Base-by-base conservation (phyloP, 2,113 vertebrate genomes). In the Acanthisitta chloris region DNA sequence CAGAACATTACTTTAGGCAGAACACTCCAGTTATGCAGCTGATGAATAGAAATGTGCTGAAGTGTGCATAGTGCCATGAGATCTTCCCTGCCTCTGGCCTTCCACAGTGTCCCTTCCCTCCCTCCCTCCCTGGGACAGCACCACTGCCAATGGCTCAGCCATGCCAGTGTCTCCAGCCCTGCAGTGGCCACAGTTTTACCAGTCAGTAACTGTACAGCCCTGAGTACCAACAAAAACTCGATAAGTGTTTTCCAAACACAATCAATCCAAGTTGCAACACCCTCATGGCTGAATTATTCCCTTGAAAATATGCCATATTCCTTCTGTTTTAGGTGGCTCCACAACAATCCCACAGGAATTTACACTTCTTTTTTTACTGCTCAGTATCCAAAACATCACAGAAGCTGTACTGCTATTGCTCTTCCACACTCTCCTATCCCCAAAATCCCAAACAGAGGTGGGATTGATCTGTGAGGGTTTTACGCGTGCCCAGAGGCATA, bases 51-150 rank as follows among this genome's bases (percentile, higher is more conserved):
- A 72, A 38, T 0, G 0, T 3, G 8, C 10, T 4, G 8, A 10
- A 19, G 29, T 0, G 0, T 9, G 14, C 38, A 18, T 28, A 20
- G 48, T 17, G n/a, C 18, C 2, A 1, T 0, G 0, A 81, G 38
- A 42, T 19, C 20, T 8, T 48, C 26, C 34, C 49, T 64, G 42
- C 26, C 76, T 18, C 43, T 49, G 72, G 12, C 26, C n/a, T 43
- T 78, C 43, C 48, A 26, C 12, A 3, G 19, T 3, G 17, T 20
- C 31, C 20, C 17, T 26, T 31, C 28, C 17, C 34, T 45, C 13
- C 38, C 34, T 45, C 13, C 38, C 17, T 58, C 14, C 34, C n/a
- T 12, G n/a, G 26, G n/a, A 29, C 19, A 40, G 65, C 42, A 12
- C 19, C 61, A 51, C 33, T 1, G 1, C 16, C 29, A 10, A 12